These are phyloP conservation scores for Pogonocherus hispidulus DNA, from an alignment of 2,888 invertebrate genomes.

Conservation along the genomic window DNA sequence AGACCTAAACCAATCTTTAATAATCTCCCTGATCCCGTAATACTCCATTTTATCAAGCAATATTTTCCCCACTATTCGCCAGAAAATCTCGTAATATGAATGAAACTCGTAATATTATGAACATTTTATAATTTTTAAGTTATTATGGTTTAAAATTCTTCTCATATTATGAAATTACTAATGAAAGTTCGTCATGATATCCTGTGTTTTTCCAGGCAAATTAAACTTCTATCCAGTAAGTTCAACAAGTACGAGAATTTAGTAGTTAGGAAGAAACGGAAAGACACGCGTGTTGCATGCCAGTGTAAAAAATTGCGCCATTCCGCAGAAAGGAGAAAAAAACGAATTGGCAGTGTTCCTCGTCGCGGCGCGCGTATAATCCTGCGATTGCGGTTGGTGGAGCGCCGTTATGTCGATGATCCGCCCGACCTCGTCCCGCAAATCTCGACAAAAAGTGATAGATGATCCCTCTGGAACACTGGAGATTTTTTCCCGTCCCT, in stretches of 20 bases:
- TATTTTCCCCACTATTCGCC: too few species aligned
- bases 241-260: not conserved
- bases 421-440: conserved; percentile 50
- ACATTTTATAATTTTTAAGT: too few species aligned
- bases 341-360: conserved; percentile 16
- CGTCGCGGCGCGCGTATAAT: conserved; percentile 11
- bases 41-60: too few species aligned
- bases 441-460: conserved; percentile 65
- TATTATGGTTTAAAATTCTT: too few species aligned
- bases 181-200: too few species aligned
- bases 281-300: conserved; percentile 12
- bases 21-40: too few species aligned
- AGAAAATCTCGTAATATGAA: too few species aligned
- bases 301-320: conserved; percentile 3
- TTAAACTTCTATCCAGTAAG: not conserved
- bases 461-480: conserved; percentile 65
- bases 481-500: conserved; percentile 57
- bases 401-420: conserved; percentile 39
- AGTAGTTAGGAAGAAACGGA: conserved; percentile 8
- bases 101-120: too few species aligned
- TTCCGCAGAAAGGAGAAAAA: conserved; percentile 13
- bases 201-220: too few species aligned
- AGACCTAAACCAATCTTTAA: too few species aligned
- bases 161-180: too few species aligned
- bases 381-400: conserved; percentile 27